phyloP scores from a whole-genome alignment of 2,888 invertebrate genomes.

The Drosophila merina region DNA sequence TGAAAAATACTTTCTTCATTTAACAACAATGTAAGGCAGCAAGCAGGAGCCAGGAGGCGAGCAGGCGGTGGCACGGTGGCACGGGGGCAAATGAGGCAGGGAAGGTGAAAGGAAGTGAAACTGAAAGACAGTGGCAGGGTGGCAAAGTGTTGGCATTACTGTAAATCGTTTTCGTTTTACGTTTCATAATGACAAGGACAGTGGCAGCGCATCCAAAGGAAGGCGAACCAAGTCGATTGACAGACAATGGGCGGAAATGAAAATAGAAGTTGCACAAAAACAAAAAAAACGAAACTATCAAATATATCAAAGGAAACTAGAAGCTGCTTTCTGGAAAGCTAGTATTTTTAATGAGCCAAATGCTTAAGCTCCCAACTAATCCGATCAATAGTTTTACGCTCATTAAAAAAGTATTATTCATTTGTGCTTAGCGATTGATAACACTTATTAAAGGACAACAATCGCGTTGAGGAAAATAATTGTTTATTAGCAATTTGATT shows the following conservation, averaged over 20 bases:
- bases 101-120: constrained; percentile 5
- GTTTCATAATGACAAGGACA: constrained; percentile 75
- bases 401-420: not conserved
- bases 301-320: constrained; percentile 3
- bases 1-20: constrained; percentile 80
- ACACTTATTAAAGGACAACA: constrained; percentile 12
- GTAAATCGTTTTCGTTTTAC: constrained; percentile 80
- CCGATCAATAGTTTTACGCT: constrained; percentile 25
- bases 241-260: constrained; percentile 60
- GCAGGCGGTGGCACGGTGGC: constrained; percentile 3
- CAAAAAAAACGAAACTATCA: not conserved
- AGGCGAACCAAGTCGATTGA: constrained; percentile 36
- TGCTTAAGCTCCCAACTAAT: not conserved
- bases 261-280: constrained; percentile 23
- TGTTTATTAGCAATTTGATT: constrained; percentile 12
- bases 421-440: not conserved
- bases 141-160: constrained; percentile 80
- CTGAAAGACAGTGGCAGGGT: constrained; percentile 42
- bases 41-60: constrained; percentile 2
- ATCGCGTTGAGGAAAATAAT: constrained; percentile 1
- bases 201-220: constrained; percentile 31
- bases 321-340: not conserved
- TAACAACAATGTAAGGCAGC: constrained; percentile 74
- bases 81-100: not conserved
- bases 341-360: constrained; percentile 32